phyloP scores from a whole-genome alignment of 1,140 invertebrate species.

The Penaeus vannamei region DNA sequence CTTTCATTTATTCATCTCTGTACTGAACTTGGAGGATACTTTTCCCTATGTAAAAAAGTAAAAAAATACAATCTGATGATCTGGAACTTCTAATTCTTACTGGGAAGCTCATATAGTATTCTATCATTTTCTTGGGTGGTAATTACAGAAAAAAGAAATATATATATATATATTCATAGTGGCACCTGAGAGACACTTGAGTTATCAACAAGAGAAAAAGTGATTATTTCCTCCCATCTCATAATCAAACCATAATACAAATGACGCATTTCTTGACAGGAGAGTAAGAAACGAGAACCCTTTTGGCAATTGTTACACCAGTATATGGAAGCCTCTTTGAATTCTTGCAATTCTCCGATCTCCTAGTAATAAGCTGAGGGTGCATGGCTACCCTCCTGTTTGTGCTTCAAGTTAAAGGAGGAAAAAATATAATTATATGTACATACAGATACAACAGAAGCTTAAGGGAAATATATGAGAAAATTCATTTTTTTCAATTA shows the following conservation, averaged over 20 bases:
- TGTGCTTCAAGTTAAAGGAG: too few species aligned
- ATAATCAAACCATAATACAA: not conserved
- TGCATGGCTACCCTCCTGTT: not conserved
- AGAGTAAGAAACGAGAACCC: constrained; percentile 5
- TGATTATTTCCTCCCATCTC: not conserved
- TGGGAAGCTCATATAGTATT: constrained; percentile 34
- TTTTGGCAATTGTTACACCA: constrained; percentile 7
- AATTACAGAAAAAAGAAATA: not conserved
- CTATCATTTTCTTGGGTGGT: constrained; percentile 1
- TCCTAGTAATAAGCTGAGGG: not conserved
- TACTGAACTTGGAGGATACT: constrained; percentile 21
- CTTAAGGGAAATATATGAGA: too few species aligned
- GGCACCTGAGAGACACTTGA: constrained; percentile 42
- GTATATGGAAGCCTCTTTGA: constrained; percentile 26
- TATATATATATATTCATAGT: constrained; percentile 8
- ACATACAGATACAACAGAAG: too few species aligned
- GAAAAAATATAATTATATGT: too few species aligned
- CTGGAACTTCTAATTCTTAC: constrained; percentile 31
- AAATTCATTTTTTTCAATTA: too few species aligned
- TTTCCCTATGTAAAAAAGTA: constrained; percentile 51
- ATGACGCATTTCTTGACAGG: constrained; percentile 6
- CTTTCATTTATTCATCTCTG: not conserved
- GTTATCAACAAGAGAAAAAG: not conserved
- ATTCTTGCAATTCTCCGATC: not conserved
- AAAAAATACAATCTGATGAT: constrained; percentile 53